Evolutionary conservation across 2,113 vertebrate species (phyloP), one percentile per base, ranked within the genome.

Genomic region (Paramisgurnus dabryanus): DNA sequence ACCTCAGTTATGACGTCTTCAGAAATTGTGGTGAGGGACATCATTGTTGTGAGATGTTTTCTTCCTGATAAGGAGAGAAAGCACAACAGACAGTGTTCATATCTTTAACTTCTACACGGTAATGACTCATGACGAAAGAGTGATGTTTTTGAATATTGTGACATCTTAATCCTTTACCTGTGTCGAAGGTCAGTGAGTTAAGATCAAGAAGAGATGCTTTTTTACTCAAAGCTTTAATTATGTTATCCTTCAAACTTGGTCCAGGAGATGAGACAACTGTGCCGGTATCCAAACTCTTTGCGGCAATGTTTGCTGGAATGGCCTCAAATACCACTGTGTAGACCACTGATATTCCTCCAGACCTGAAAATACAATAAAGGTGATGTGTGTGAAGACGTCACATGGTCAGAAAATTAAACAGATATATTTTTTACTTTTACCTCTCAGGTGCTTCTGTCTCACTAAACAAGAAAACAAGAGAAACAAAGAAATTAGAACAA

Each of bases 181-280:
- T 86, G 10, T 87, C 82, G 81, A 93, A 99, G 91, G 83, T 91
- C 2, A 97, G 89, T 0, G 94, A 95, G 53, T 90, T 90, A 73
- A 95, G 86, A 79, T 96, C 93, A 80, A 97, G 92, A 76, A 95
- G 85, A 15, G 95, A 93, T 0, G 89, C 90, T 12, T 96, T 94
- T 85, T 96, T 93, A 0, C 88, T 90, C 18, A 98, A 78, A 0
- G 92, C 93, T 53, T 84, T 93, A 79, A 89, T 91, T 88, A 97
- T 92, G 79, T 94, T 86, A 3, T 93, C 93, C 86, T 91, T 92
- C 78, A 98, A 93, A 18, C 88, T 89, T 11, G 84, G 71, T 5
- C 84, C 83, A n/a, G 88, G 85, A 1, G 90, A 76, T 13, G 83
- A 80, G 41, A 74, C 50, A n/a, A 85, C 87, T 66, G 79, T 27